phyloP scores from a whole-genome alignment of 2,888 invertebrate species.

The Tridacna gigas region DNA sequence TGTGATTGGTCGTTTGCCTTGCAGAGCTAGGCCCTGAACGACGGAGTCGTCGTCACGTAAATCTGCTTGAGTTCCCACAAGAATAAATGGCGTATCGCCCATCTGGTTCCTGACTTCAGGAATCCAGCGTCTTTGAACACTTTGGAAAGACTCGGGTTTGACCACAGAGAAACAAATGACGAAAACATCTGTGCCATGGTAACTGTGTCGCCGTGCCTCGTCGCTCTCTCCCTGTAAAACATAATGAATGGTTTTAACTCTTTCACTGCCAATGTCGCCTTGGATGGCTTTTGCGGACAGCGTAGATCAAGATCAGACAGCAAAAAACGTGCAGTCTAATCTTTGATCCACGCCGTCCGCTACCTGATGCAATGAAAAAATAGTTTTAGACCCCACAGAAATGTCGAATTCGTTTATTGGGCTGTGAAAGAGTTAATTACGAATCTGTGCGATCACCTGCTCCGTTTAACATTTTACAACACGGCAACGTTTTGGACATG shows the following conservation, averaged over 20 bases:
- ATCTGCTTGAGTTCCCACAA: conserved; percentile 77
- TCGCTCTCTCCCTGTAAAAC: conserved; percentile 69
- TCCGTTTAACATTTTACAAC: too few relatives aligned
- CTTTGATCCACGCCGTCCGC: too few relatives aligned
- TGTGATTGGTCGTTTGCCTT: conserved; percentile 68
- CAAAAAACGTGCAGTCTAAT: too few relatives aligned
- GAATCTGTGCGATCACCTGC: too few relatives aligned
- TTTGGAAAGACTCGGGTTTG: conserved; percentile 70
- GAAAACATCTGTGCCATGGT: conserved; percentile 74
- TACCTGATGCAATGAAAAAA: too few relatives aligned
- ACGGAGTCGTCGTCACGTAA: conserved; percentile 70
- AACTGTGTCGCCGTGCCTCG: conserved; percentile 65
- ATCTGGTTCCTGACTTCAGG: conserved; percentile 69
- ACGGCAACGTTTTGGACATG: too few relatives aligned
- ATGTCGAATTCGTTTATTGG: too few relatives aligned
- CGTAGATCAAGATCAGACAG: too few relatives aligned
- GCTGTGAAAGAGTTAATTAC: too few relatives aligned
- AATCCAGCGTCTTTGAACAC: conserved; percentile 74
- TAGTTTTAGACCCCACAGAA: too few relatives aligned
- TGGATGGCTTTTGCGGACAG: too few relatives aligned
- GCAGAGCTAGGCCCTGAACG: conserved; percentile 56
- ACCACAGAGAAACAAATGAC: conserved; percentile 79
- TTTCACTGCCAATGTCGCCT: too few relatives aligned
- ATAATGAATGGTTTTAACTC: background rate
- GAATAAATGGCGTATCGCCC: conserved; percentile 74